Conservation (phyloP, 2,113 vertebrate genomes). For the Antechinus flavipes region DNA sequence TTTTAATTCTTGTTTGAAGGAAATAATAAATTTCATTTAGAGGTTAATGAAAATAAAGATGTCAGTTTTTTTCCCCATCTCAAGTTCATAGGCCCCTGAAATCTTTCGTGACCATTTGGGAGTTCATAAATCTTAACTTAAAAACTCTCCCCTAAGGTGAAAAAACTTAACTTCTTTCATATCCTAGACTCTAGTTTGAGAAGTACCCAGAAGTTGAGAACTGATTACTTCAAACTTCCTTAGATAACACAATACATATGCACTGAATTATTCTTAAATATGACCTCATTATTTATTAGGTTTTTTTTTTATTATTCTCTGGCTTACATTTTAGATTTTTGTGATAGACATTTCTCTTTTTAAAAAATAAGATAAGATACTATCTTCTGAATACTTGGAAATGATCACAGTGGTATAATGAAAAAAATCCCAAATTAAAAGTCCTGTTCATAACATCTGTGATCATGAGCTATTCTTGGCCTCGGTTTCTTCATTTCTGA, state of each 20-base stretch:
- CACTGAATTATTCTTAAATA: not conserved
- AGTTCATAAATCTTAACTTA: not conserved
- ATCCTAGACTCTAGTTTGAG: not conserved
- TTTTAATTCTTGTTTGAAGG: not conserved
- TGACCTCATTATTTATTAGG: not conserved
- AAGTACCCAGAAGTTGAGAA: not conserved
- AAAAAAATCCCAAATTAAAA: not conserved
- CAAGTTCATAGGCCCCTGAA: not conserved
- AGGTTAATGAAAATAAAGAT: not conserved
- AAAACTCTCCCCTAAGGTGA: not conserved
- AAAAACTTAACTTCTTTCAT: not conserved
- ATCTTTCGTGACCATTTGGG: not conserved
- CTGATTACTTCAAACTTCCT: not conserved
- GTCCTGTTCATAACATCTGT: not conserved
- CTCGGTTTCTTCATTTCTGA: not conserved
- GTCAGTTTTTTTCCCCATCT: not conserved
- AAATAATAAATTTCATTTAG: not conserved
- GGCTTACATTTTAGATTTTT: not conserved
- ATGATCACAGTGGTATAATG: not conserved
- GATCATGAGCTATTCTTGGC: not conserved
- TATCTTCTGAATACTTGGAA: not conserved
- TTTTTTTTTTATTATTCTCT: not conserved
- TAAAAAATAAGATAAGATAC: not conserved
- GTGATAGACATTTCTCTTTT: not conserved
- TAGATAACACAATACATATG: not conserved